Evolutionary conservation across 2,888 invertebrate species (phyloP), one percentile per base, ranked within the genome.

Genomic region (Phlogophora meticulosa): DNA sequence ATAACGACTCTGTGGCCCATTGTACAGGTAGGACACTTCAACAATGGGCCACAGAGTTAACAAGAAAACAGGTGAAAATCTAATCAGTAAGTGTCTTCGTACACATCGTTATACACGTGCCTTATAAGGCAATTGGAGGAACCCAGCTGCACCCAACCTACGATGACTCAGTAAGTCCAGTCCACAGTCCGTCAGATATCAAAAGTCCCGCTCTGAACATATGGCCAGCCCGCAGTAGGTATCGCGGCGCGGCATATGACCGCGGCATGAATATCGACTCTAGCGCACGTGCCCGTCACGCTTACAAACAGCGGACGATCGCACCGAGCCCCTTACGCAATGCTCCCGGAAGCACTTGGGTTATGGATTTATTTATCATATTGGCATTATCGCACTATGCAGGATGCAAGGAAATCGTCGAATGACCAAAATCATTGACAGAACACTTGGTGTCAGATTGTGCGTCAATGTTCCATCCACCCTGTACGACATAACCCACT

Each of bases 311-410:
- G 17, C 57, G 22, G 20, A 40, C 70, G 32, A 32, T 24, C 46
- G 43, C 32, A 51, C 32, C 32, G 63, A 62, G 42, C 72, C 55
- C 65, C 46, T 67, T 80, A 60, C 72, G 63, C 58, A 66, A 72
- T 51, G 42, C 65, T 80, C 78, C 70, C 75, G 78, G 82, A 76
- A 80, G 56, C 61, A 43, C 56, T 61, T 24, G 34, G 22, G 13
- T 34, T 52, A 43, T 61, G 52, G 42, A 36, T 42, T 55, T 69
- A 57, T 75, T 56, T 46, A 40, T 51, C 40, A 38, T 32, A 10
- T 32, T 32, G 48, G 9, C n/a, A n/a, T n/a, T n/a, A 49, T 28
- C 5, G 28, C n/a, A n/a, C n/a, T n/a, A n/a, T n/a, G n/a, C n/a
- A n/a, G n/a, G n/a, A n/a, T n/a, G n/a, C n/a, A n/a, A n/a, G n/a